phyloP scores from a whole-genome alignment of 2,113 vertebrate genomes.

The Gallinago undulata region DNA sequence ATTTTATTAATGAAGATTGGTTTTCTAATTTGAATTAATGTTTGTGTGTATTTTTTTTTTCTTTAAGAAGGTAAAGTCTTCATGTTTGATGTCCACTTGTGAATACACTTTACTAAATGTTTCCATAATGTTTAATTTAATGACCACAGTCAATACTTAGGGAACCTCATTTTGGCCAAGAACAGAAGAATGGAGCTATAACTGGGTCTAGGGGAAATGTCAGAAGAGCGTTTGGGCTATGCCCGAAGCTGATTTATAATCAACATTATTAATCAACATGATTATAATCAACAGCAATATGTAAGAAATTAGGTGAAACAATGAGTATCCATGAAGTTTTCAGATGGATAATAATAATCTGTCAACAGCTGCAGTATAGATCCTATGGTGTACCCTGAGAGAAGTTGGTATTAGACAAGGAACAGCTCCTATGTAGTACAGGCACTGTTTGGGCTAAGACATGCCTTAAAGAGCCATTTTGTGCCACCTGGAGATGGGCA shows the following conservation, averaged over 20 bases:
- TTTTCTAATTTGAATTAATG: not conserved
- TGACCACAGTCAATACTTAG: not conserved
- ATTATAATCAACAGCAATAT: not conserved
- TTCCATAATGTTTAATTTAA: not conserved
- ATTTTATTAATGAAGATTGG: not conserved
- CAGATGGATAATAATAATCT: not conserved
- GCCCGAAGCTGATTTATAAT: not conserved
- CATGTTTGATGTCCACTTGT: not conserved
- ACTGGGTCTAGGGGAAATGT: not conserved
- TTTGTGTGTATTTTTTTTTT: not conserved
- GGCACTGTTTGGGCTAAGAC: not conserved
- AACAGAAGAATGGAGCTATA: not conserved
- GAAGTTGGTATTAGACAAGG: not conserved
- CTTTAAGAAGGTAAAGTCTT: not conserved
- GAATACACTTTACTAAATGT: not conserved
- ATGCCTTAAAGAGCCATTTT: not conserved
- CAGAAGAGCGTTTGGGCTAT: not conserved
- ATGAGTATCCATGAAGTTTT: not conserved
- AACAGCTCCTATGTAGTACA: not conserved
- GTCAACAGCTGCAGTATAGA: not conserved
- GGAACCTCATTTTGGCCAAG: not conserved
- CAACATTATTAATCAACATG: too few relatives aligned
- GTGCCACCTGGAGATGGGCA: accelerated
- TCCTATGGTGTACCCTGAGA: not conserved
- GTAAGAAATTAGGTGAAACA: not conserved